phyloP scores from a whole-genome alignment of 2,113 vertebrate species.

The Condylura cristata region DNA sequence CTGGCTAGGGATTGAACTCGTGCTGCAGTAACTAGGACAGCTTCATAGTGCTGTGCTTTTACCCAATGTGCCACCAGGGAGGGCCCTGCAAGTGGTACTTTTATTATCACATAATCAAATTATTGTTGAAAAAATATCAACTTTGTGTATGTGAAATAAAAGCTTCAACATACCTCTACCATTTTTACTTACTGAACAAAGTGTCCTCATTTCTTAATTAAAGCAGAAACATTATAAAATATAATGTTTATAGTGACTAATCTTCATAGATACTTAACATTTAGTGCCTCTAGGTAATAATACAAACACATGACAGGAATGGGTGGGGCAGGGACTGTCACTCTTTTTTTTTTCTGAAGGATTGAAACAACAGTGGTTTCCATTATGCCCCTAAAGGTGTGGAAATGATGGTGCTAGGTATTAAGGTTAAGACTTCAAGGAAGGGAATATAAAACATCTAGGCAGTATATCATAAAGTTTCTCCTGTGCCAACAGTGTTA shows the following conservation, averaged over 20 bases:
- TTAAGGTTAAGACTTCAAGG: neutral
- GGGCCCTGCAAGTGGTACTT: neutral
- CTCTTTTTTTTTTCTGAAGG: neutral
- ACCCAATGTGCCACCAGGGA: no score
- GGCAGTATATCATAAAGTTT: neutral
- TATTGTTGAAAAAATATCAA: neutral
- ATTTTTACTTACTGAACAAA: neutral
- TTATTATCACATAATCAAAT: neutral
- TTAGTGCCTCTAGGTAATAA: neutral
- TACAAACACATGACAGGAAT: neutral
- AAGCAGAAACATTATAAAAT: neutral
- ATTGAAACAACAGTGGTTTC: neutral
- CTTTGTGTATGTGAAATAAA: neutral
- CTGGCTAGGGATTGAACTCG: no score
- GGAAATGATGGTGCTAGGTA: neutral
- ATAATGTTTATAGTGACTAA: neutral
- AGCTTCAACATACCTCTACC: neutral
- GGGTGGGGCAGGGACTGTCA: neutral
- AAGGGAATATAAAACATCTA: neutral
- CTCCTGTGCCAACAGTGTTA: no score
- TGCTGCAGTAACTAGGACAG: no score
- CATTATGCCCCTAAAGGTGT: neutral
- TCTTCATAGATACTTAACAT: neutral
- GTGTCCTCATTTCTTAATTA: neutral
- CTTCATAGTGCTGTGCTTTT: no score